Percentiles rank a stretch among this genome's conserved stretches.
phyloP scores from a whole-genome alignment of 2,888 invertebrate species.

The Microplitis deprimator region DNA sequence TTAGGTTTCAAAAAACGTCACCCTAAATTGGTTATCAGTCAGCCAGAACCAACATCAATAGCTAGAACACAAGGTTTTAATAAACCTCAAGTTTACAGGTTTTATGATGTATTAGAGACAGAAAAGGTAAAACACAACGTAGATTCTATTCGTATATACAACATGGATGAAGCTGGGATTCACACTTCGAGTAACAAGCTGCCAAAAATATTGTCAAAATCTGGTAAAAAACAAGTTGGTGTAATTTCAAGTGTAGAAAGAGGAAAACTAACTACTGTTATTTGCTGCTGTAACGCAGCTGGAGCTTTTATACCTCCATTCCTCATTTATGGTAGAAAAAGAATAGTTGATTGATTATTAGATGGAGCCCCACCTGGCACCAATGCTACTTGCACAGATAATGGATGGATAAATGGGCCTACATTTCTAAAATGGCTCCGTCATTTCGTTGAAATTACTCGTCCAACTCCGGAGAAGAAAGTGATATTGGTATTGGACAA shows the following conservation, averaged over 20 bases:
- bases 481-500: constrained; percentile 57
- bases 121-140: not conserved
- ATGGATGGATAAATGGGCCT: constrained; percentile 53
- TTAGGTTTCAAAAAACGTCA: not conserved
- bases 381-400: constrained; percentile 50
- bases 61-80: not conserved
- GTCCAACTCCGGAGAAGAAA: constrained; percentile 52
- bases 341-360: constrained; percentile 41
- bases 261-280: constrained; percentile 49
- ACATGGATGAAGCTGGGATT: not conserved
- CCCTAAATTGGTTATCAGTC: not conserved
- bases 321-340: constrained; percentile 54
- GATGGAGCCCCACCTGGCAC: constrained; percentile 54
- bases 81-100: not conserved
- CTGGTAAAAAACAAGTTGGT: constrained; percentile 57
- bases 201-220: constrained; percentile 66
- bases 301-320: constrained; percentile 59
- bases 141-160: not conserved
- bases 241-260: constrained; percentile 55
- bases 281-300: constrained; percentile 51
- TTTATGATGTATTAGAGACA: not conserved
- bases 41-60: not conserved
- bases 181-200: constrained; percentile 43
- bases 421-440: constrained; percentile 55
- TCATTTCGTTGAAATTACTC: constrained; percentile 52